Evolutionary conservation across 2,888 invertebrate species (phyloP).

Genomic region (Polia nebulosa): DNA sequence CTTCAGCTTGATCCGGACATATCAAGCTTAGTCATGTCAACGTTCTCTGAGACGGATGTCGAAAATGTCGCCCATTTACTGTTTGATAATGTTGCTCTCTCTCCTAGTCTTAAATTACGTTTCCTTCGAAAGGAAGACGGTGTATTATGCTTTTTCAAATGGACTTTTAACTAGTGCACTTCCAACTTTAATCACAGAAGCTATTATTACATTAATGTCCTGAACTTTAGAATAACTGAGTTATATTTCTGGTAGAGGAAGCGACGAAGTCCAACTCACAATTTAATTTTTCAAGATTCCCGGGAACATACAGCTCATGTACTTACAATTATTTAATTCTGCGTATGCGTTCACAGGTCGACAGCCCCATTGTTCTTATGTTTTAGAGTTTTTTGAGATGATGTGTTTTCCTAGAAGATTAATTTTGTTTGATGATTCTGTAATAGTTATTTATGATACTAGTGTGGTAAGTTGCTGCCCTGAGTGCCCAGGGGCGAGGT

Average conservation of each 20-base stretch:
- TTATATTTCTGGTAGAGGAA: conserved; percentile 6
- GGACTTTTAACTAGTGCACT: not conserved
- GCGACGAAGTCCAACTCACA: conserved; percentile 4
- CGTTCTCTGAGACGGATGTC: conserved; percentile 17
- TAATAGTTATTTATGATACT: too few relatives aligned
- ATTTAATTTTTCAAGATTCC: conserved; percentile 70
- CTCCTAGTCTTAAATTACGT: not conserved
- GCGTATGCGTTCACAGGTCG: conserved; percentile 67
- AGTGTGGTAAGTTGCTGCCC: too few relatives aligned
- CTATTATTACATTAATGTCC: not conserved
- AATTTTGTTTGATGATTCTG: conserved; percentile 28
- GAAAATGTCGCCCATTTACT: conserved; percentile 11
- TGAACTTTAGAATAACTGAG: conserved; percentile 1
- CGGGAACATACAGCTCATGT: conserved; percentile 73
- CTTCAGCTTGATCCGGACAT: conserved; percentile 14
- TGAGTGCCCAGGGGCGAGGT: too few relatives aligned
- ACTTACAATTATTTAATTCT: conserved; percentile 77
- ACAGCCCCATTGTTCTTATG: conserved; percentile 46
- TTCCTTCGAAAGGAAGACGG: not conserved
- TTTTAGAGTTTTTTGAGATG: conserved; percentile 26
- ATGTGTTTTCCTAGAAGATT: conserved; percentile 51
- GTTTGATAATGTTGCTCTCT: not conserved
- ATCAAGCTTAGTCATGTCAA: conserved; percentile 22
- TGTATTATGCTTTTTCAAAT: not conserved
- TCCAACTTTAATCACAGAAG: not conserved